phyloP scores from a whole-genome alignment of 1,140 invertebrate genomes.

The Anastatus disparis region DNA sequence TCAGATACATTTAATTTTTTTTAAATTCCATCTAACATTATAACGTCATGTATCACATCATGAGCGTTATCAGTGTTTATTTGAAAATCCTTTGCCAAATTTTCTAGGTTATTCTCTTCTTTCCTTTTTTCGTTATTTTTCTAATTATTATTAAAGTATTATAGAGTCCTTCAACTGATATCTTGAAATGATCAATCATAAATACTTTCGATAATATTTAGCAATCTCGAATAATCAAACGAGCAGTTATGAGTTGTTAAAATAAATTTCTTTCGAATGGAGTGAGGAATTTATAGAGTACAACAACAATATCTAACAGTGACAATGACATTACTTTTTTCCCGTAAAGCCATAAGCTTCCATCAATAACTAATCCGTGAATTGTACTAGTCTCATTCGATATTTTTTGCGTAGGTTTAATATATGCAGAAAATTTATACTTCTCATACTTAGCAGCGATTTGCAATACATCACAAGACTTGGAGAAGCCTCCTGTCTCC shows the following conservation, averaged over 20 bases:
- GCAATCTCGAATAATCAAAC: slow-evolving; percentile 35
- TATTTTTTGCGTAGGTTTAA: slow-evolving; percentile 28
- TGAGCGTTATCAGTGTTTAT: slow-evolving; percentile 21
- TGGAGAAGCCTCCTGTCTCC: slow-evolving; percentile 35
- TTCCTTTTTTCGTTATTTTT: neutral
- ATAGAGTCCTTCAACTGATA: neutral
- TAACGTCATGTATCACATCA: slow-evolving; percentile 19
- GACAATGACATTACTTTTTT: slow-evolving; percentile 13
- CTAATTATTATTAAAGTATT: neutral
- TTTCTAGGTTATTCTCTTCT: slow-evolving; percentile 28
- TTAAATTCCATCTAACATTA: slow-evolving; percentile 27
- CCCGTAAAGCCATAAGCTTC: slow-evolving; percentile 13
- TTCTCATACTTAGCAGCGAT: slow-evolving; percentile 23
- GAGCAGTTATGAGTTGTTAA: no score
- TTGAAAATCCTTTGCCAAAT: slow-evolving; percentile 3
- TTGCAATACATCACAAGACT: slow-evolving; percentile 19
- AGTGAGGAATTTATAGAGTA: no score
- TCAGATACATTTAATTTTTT: no score
- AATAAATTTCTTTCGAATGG: no score
- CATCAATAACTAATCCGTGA: slow-evolving; percentile 19
- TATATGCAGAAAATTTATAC: slow-evolving; percentile 35
- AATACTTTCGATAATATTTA: slow-evolving; percentile 31
- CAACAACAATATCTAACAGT: neutral
- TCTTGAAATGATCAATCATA: slow-evolving; percentile 31
- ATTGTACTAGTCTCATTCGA: slow-evolving; percentile 33